Base-by-base conservation (phyloP, 2,113 vertebrate genomes). In the Hypomesus transpacificus region DNA sequence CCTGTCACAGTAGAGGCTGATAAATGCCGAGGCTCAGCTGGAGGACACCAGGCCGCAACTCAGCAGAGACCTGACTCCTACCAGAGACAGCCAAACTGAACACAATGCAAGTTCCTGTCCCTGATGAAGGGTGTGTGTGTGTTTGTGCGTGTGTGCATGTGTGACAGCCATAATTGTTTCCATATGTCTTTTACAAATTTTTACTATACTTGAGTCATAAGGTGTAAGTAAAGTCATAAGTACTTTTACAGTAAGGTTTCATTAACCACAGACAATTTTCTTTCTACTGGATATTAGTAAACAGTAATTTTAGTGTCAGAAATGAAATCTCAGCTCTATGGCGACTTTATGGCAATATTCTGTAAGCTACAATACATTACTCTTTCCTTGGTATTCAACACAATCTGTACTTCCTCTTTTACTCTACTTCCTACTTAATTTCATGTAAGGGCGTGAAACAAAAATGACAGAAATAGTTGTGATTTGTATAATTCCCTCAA, bases 91-190 rank as follows among this genome's bases (percentile, higher is more conserved):
- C 66, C 66, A 60, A 73, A 71, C 21, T 20, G 71, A 75, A 79
- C 78, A 77, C 71, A 82, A 80, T 65, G 71, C 73, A 73, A 74
- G 78, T 84, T 53, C 24, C 20, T 54, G 57, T 18, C 72, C 82
- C 75, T 82, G 77, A 87, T n/a, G 76, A 53, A 71, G 69, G 56
- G 54, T 60, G 28, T 28, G 16, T 13, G 52, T 31, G 31, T 58
- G 54, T 52, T 71, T 69, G 71, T 71, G 71, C 46, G 69, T 64
- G 64, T 26, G 68, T 71, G 68, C 51, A 74, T 66, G 70, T 70
- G 54, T 61, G 70, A 85, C 79, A 82, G 66, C 67, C 73, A 78
- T 88, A 88, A 88, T 62, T 85, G 83, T 82, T 90, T 89, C 86
- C 86, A 90, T 87, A 82, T 87, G 86, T 74, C 67, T 76, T 28